phyloP scores from a whole-genome alignment of 2,113 vertebrate genomes.

The Rutilus rutilus region DNA sequence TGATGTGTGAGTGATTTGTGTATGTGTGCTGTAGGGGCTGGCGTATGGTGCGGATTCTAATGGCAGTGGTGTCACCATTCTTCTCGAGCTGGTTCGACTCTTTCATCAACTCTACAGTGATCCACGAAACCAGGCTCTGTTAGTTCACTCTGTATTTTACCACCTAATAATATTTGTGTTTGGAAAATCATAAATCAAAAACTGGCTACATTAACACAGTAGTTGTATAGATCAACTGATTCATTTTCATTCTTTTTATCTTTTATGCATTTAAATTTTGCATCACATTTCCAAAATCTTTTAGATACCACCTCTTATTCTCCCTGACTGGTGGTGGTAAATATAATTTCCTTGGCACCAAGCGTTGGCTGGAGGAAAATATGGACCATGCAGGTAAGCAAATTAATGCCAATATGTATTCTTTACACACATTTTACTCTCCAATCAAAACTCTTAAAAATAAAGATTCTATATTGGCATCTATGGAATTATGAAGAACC shows the following conservation, averaged over 20 bases:
- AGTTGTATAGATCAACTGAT: neutral
- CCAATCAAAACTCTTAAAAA: neutral
- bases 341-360: conserved; percentile 80
- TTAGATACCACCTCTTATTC: conserved; percentile 73
- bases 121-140: conserved; percentile 71
- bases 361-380: conserved; percentile 79
- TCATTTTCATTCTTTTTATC: neutral
- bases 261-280: conserved; percentile 53
- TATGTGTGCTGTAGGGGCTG: conserved; percentile 69
- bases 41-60: conserved; percentile 81
- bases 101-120: conserved; percentile 76
- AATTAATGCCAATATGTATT: neutral
- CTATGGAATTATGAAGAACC: neutral
- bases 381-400: conserved; percentile 76
- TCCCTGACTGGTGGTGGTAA: conserved; percentile 80
- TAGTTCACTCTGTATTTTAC: conserved; percentile 50
- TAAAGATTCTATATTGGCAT: neutral
- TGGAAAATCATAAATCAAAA: neutral
- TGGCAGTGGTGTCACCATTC: conserved; percentile 74
- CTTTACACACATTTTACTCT: neutral
- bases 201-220: neutral
- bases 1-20: neutral
- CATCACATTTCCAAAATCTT: conserved; percentile 40
- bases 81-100: conserved; percentile 77
- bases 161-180: neutral